These are phyloP conservation scores for Napeogenes inachia DNA, from an alignment of 2,888 invertebrate genomes.

Conservation along the genomic window DNA sequence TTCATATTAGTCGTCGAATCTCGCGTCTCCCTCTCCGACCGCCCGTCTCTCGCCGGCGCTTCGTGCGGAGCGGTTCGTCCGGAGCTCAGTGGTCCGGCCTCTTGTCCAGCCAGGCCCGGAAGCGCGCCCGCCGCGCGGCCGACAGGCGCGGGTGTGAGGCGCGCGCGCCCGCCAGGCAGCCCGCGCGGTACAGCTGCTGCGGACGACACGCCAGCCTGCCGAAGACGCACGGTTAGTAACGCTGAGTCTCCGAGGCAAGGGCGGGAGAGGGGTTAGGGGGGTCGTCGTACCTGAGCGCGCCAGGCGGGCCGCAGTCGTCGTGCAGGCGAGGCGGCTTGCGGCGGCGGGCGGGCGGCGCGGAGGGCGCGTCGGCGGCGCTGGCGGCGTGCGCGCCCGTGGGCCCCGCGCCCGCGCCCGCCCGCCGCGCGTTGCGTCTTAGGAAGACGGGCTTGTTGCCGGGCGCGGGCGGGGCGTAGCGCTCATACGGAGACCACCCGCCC, in stretches of 20 bases:
- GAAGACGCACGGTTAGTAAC: not conserved
- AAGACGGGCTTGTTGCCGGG: constrained; percentile 56
- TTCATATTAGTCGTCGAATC: too few relatives aligned
- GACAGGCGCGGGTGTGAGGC: constrained; percentile 47
- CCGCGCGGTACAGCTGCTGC: constrained; percentile 57
- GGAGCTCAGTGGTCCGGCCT: too few relatives aligned
- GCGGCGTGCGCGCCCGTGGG: constrained; percentile 37
- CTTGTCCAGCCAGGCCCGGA: constrained; percentile 47
- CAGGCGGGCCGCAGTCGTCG: constrained; percentile 41
- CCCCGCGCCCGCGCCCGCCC: constrained; percentile 49
- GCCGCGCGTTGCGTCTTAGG: constrained; percentile 54
- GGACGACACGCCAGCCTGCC: constrained; percentile 52
- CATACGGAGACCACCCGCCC: constrained; percentile 58
- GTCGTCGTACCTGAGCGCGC: too few relatives aligned
- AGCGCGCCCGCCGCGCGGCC: constrained; percentile 43
- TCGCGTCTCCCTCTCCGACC: too few relatives aligned
- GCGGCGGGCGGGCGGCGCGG: constrained; percentile 31
- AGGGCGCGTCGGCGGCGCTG: constrained; percentile 24
- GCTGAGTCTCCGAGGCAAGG: not conserved
- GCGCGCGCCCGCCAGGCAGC: constrained; percentile 51
- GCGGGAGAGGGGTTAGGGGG: too few relatives aligned
- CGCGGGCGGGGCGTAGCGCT: constrained; percentile 48
- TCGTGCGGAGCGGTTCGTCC: too few relatives aligned
- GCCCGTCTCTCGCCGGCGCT: too few relatives aligned
- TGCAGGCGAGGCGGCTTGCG: constrained; percentile 52